Conservation (phyloP, 2,113 vertebrate species). For the Tonatia bakeri region DNA sequence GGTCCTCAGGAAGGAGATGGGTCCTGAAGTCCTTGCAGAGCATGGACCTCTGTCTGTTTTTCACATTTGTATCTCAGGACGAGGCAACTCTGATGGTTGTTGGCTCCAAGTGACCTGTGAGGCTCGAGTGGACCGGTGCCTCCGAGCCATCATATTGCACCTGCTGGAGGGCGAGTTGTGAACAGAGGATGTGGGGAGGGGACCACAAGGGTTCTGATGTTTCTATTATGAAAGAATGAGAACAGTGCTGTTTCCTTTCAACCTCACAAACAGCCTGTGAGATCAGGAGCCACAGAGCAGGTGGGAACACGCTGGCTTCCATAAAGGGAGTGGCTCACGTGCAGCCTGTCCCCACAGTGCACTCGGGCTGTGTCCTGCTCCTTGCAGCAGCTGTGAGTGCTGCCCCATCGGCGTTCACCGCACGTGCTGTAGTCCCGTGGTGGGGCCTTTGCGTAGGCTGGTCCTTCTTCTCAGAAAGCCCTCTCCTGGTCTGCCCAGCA, state of each 20-base stretch:
- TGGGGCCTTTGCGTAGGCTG: fast-evolving
- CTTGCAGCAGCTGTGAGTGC: too few relatives aligned
- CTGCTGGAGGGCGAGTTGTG: neutral
- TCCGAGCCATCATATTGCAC: neutral
- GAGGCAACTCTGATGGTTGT: neutral
- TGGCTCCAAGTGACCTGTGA: neutral
- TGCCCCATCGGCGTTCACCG: neutral
- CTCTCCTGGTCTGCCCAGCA: neutral
- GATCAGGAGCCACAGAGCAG: neutral
- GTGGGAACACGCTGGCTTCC: neutral
- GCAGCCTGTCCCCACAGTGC: neutral
- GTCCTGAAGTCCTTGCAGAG: neutral
- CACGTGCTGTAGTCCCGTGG: neutral
- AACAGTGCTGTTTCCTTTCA: slow-evolving; percentile 25
- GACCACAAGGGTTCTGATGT: neutral
- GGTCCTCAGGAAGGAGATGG: neutral
- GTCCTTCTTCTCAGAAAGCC: neutral
- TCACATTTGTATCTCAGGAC: neutral
- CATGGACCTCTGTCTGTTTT: fast-evolving
- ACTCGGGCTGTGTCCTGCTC: fast-evolving
- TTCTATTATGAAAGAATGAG: neutral
- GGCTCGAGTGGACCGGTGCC: neutral
- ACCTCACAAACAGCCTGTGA: neutral
- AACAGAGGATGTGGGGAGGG: neutral
- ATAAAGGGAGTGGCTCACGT: neutral